phyloP scores from a whole-genome alignment of 1,140 invertebrate genomes.

The Zaprionus nigranus region DNA sequence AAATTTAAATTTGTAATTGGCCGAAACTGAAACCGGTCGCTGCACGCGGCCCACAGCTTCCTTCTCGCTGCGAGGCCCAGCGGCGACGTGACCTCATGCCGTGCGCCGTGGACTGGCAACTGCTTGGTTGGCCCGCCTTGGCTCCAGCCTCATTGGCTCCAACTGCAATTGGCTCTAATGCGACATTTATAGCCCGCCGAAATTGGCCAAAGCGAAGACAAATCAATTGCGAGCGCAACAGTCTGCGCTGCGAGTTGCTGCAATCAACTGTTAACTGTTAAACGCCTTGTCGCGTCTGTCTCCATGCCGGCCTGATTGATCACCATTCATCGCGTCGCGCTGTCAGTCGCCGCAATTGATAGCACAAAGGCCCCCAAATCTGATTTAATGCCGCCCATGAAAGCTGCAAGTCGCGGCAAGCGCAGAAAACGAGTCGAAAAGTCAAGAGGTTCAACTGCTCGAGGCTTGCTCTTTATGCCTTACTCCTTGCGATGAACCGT shows the following conservation, averaged over 20 bases:
- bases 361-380: conserved; percentile 42
- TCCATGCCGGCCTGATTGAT: conserved; percentile 31
- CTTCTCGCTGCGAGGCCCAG: conserved; percentile 50
- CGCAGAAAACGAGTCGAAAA: conserved; percentile 21
- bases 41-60: conserved; percentile 3
- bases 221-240: conserved; percentile 23
- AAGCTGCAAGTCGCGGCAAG: conserved; percentile 29
- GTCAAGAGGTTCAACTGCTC: conserved; percentile 49
- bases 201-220: conserved; percentile 39
- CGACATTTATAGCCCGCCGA: conserved; percentile 38
- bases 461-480: not conserved
- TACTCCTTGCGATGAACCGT: not conserved
- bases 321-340: conserved; percentile 26
- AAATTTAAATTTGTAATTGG: conserved; percentile 58
- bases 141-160: conserved; percentile 12
- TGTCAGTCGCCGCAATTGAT: conserved; percentile 21
- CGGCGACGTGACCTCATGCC: conserved; percentile 30
- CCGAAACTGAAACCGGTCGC: conserved; percentile 35
- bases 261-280: conserved; percentile 37
- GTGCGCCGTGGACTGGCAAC: not conserved
- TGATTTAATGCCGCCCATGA: conserved; percentile 68
- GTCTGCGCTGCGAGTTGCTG: conserved; percentile 10
- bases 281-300: conserved; percentile 25
- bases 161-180: conserved; percentile 41
- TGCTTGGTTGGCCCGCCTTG: not conserved